A percentile compares a stretch with the other conserved stretches of the same genome.
These are phyloP conservation scores for Delia radicum DNA, from an alignment of 1,140 invertebrate species.

Conservation along the genomic window DNA sequence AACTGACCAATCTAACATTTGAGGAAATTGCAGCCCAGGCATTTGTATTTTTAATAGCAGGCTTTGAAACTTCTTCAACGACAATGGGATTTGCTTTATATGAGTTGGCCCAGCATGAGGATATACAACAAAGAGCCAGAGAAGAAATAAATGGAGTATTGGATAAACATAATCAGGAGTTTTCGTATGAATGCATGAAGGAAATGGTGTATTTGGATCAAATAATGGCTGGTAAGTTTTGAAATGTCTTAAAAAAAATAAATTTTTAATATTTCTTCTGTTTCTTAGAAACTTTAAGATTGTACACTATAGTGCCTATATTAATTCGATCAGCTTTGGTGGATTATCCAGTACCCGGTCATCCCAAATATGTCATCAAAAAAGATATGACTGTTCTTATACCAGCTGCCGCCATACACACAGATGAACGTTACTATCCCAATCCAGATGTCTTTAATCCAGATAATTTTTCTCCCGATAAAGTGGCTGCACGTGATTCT, in stretches of 20 bases:
- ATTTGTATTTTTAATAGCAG: constrained; percentile 50
- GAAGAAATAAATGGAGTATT: constrained; percentile 55
- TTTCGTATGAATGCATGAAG: constrained; percentile 47
- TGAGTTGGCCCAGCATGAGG: constrained; percentile 48
- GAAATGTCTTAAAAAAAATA: neutral
- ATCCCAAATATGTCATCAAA: constrained; percentile 46
- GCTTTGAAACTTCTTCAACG: constrained; percentile 52
- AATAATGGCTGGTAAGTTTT: constrained; percentile 46
- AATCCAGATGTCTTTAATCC: constrained; percentile 62
- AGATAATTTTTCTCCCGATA: constrained; percentile 58
- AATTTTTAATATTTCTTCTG: neutral
- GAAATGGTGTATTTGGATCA: constrained; percentile 51
- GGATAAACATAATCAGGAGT: constrained; percentile 30
- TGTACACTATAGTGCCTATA: constrained; percentile 54
- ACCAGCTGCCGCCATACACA: constrained; percentile 62
- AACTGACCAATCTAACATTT: constrained; percentile 37
- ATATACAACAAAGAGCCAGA: constrained; percentile 57
- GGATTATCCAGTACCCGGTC: constrained; percentile 54
- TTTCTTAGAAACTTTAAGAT: constrained; percentile 45
- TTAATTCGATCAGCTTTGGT: constrained; percentile 54
- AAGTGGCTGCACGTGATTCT: constrained; percentile 50
- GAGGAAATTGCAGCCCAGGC: constrained; percentile 48
- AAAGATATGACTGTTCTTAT: constrained; percentile 57
- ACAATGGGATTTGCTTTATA: constrained; percentile 58
- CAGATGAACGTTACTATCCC: constrained; percentile 58